phyloP scores from a whole-genome alignment of 2,888 invertebrate species.

The Selenia dentaria region DNA sequence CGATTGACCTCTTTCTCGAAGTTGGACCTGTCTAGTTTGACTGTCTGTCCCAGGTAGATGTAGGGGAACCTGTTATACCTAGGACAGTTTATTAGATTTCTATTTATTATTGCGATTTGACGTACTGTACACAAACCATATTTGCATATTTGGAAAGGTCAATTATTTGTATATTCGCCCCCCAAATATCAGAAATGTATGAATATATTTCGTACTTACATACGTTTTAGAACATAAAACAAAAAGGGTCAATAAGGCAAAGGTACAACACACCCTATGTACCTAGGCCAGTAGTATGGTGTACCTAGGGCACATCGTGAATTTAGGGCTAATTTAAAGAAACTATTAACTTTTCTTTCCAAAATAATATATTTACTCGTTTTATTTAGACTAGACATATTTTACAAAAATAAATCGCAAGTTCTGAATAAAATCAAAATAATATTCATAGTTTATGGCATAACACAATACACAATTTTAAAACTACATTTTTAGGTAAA shows the following conservation, averaged over 20 bases:
- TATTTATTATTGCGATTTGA: not conserved
- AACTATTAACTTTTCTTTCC: not conserved
- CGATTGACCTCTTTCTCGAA: too few relatives aligned
- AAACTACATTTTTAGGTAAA: not conserved
- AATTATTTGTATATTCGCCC: too few relatives aligned
- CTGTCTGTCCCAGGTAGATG: too few relatives aligned
- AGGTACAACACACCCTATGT: constrained; percentile 3
- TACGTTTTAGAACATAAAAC: not conserved
- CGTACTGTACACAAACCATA: too few relatives aligned
- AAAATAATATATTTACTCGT: too few relatives aligned
- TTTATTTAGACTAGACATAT: not conserved
- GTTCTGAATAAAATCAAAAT: not conserved
- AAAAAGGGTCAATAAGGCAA: not conserved
- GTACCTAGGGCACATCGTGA: too few relatives aligned
- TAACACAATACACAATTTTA: too few relatives aligned
- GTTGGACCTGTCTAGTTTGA: too few relatives aligned
- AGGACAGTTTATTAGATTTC: constrained; percentile 4
- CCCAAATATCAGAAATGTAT: too few relatives aligned
- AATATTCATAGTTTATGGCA: not conserved
- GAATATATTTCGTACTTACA: not conserved
- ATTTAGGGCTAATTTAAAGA: too few relatives aligned
- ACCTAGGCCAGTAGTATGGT: constrained; percentile 1
- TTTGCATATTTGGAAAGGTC: constrained; percentile 1
- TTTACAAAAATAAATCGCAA: not conserved
- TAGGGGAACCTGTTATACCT: constrained; percentile 9